Base-by-base conservation (phyloP, 2,113 vertebrate species). In the Pontoporia blainvillei region DNA sequence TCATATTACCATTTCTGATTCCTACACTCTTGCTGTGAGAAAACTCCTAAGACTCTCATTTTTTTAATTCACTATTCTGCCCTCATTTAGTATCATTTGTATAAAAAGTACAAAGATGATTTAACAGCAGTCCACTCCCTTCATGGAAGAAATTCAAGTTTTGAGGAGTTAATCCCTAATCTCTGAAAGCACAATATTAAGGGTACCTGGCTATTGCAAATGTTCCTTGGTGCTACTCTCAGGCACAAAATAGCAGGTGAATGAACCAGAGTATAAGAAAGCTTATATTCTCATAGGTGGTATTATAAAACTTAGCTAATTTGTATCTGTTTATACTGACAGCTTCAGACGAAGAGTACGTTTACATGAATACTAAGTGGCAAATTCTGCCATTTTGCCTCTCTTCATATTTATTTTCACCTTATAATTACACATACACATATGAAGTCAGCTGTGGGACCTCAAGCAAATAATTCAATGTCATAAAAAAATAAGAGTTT, bases 1-100 rank as follows among this genome's bases (percentile, higher is more conserved):
- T 75, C n/a, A 64, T n/a, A 64, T 62, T 61, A 64, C 88, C 92
- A 95, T 64, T 66, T 86, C 75, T 81, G 88, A 81, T 94, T 95
- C 87, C 94, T 36, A 49, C 0, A 87, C 81, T 93, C 54, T 17
- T 87, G 94, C 44, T 81, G 61, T 81, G 95, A 94, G 76, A 95
- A 94, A 95, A 94, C 0, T 49, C 27, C 14, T 54, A 66, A 82
- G 46, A 81, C 15, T 67, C 11, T 81, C 52, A 62, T 67, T 83
- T 92, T 84, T 61, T 61, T 85, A 6, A 89, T 44, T 94, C 67
- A 54, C 20, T 72, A 7, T 20, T 94, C 57, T 93, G 21, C 17
- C 34, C 20, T 89, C 39, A 52, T 23, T 86, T 49, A 81, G 9
- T n/a, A 90, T 62, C 23, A 44, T 59, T 82, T 95, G 72, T 64